Evolutionary conservation across 2,113 vertebrate genomes (phyloP).

Genomic region (Lethenteron camtschaticum): DNA sequence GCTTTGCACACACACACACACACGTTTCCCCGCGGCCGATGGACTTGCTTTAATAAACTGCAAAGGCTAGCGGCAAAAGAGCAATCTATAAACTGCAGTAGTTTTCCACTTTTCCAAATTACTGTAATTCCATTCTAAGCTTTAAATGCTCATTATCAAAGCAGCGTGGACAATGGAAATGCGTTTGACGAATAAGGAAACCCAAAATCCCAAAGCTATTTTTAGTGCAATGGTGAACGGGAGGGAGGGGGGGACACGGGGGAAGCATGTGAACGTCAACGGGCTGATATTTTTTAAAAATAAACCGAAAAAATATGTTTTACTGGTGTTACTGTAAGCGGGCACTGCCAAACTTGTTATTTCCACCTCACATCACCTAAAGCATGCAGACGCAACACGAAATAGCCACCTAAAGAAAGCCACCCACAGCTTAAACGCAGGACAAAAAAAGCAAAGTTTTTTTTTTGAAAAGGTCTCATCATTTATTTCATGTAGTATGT

Average conservation of each 20-base stretch:
- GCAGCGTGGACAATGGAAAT: too few species aligned
- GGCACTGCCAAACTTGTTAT: not conserved
- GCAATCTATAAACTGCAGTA: too few species aligned
- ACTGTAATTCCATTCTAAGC: too few species aligned
- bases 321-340: not conserved
- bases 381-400: conserved; percentile 2
- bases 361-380: conserved; percentile 1
- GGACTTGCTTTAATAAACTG: too few species aligned
- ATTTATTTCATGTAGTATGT: not conserved
- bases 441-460: not conserved
- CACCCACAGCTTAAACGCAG: conserved; percentile 2
- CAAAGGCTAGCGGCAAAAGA: too few species aligned
- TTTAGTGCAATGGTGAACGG: not conserved
- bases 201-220: too few species aligned
- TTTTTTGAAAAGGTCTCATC: not conserved
- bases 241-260: not conserved
- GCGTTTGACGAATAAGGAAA: too few species aligned
- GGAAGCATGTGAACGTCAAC: not conserved
- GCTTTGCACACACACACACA: too few species aligned
- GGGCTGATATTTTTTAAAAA: not conserved
- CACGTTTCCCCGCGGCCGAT: too few species aligned
- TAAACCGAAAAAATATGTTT: not conserved
- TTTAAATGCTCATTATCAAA: too few species aligned
- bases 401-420: not conserved
- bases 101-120: too few species aligned